Evolutionary conservation across 1,140 invertebrate species (phyloP), one percentile per base, ranked within the genome.

Genomic region (Nasonia vitripennis): DNA sequence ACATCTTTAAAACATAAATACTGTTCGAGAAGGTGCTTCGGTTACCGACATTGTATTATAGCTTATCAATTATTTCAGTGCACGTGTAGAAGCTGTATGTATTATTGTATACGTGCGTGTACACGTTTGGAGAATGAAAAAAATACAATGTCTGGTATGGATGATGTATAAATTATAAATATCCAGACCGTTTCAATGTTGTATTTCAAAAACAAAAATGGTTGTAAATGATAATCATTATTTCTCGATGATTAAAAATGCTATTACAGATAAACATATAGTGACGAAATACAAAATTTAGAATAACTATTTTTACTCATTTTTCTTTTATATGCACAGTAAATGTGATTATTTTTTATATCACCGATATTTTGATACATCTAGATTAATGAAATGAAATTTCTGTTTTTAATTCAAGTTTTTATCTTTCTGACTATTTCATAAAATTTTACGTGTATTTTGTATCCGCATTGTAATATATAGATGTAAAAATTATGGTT

Each of bases 361-460:
- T 41, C 9, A 80, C n/a, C 11, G 2, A 45, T 12, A 68, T 27
- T 27, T 78, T 2, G 10, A 51, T 62, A 45, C 5, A 45, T 27
- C 12, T 62, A 78, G 9, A 78, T 6, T 45, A 17, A 62, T 62
- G 34, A 55, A 62, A 62, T 31, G 12, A 23, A 27, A 34, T 62
- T 78, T 48, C 27, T 62, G 9, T 20, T 78, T 62, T 78, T 62
- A 45, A 83, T 34, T 82, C 27, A 3, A 71, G 12, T 31, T 71
- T 71, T 70, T 27, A 70, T 70, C 20, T 70, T 71, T 10, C 10
- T 31, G 23, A 12, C 34, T 37, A 37, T 34, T 71, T 71, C 34
- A 34, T 17, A 71, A 27, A 10, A 71, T 10, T 71, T 2, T 20
- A 55, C 9, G 48, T 23, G 27, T 78, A 27, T 79, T 79, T 79